A percentile compares a stretch with the other conserved stretches of the same genome.
phyloP scores from a whole-genome alignment of 1,140 invertebrate species.

The Penaeus chinensis region DNA sequence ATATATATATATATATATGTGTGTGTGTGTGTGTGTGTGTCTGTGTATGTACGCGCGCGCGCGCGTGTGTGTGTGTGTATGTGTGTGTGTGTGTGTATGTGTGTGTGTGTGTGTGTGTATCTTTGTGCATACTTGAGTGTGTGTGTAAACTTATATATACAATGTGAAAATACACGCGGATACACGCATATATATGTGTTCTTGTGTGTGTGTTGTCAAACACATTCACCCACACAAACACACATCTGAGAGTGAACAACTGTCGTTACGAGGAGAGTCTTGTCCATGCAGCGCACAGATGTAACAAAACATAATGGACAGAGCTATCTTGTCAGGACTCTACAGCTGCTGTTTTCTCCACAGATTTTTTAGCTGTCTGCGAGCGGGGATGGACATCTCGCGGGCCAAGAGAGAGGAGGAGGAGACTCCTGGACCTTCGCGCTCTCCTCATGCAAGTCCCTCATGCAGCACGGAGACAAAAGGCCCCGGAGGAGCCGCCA shows the following conservation, averaged over 20 bases:
- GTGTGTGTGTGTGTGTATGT: neutral
- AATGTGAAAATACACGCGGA: neutral
- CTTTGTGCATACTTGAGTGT: conserved; percentile 14
- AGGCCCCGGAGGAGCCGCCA: no score
- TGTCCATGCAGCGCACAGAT: neutral
- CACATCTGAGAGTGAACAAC: neutral
- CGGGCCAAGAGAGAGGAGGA: conserved; percentile 2
- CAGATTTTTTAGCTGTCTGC: conserved; percentile 31
- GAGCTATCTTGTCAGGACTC: neutral
- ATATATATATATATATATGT: conserved; percentile 22
- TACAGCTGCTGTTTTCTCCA: neutral
- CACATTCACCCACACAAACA: neutral
- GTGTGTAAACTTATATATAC: neutral
- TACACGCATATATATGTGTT: neutral
- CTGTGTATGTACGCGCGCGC: conserved; percentile 4
- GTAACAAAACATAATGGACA: no score
- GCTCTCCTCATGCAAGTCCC: no score
- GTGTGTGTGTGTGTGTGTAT: neutral
- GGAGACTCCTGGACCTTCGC: neutral
- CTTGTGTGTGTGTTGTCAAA: neutral
- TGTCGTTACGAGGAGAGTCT: neutral
- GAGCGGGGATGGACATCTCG: conserved; percentile 37
- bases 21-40: neutral
- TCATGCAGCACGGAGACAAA: no score
- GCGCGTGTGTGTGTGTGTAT: neutral